Evolutionary conservation across 2,113 vertebrate genomes (phyloP).

Genomic region (Tetrao urogallus): DNA sequence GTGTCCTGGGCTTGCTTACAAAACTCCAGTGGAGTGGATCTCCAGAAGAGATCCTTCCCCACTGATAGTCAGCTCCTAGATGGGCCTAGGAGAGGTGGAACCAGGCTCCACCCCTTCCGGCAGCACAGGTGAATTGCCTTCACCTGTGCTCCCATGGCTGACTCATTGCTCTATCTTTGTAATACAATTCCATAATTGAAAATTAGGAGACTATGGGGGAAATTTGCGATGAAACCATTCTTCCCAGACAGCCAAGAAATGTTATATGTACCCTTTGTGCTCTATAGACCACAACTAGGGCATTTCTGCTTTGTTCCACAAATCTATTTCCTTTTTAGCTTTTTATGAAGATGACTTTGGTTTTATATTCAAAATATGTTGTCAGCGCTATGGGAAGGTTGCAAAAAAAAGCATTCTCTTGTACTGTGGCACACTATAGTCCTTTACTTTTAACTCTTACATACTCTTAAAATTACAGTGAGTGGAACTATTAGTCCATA

Average conservation of each 20-base stretch:
- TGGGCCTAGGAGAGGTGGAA: too few species aligned
- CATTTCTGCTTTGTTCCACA: conserved; percentile 15
- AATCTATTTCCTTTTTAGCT: conserved; percentile 24
- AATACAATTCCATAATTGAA: conserved; percentile 14
- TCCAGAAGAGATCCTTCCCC: too few species aligned
- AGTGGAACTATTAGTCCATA: background rate
- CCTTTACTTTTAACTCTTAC: background rate
- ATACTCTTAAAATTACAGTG: background rate
- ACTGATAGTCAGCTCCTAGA: too few species aligned
- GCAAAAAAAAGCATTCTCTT: background rate
- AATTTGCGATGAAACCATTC: background rate
- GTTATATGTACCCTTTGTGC: conserved; percentile 34
- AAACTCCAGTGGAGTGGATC: too few species aligned
- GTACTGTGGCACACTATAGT: background rate
- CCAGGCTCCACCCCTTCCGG: too few species aligned
- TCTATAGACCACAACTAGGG: conserved; percentile 20
- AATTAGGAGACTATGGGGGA: background rate
- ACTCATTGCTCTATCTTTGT: background rate
- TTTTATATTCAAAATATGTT: conserved; percentile 9
- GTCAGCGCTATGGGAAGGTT: conserved; percentile 20
- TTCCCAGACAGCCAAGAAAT: conserved; percentile 6
- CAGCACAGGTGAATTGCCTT: too few species aligned
- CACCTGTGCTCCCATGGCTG: too few species aligned
- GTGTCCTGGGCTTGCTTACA: too few species aligned
- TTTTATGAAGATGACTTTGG: conserved; percentile 42